Evolutionary conservation across 2,797 vertebrate species (phyloP), one percentile per base, ranked within the genome.

Genomic region (Loris lydekkerianus): DNA sequence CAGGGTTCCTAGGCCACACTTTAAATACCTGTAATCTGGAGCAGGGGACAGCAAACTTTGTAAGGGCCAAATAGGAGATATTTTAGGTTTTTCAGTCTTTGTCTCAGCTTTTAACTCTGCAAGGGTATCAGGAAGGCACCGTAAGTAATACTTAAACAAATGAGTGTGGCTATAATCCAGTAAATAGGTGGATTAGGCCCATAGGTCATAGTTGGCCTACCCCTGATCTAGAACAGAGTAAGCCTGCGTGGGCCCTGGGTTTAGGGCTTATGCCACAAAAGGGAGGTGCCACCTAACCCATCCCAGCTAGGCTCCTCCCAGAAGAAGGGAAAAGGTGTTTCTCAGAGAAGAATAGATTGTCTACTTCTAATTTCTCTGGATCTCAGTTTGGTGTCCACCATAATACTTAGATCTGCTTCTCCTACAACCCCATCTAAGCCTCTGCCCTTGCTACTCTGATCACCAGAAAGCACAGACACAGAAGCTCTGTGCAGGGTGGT

Each of bases 271-370:
- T 77, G 69, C 63, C 67, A 63, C 3, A 21, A 72, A 77, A 86
- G 69, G 25, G 23, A 82, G 9, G 2, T 15, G 37, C 25, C 81
- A 8, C 73, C 20, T 61, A 69, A 80, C 7, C 37, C 81, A 49
- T 27, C 63, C 69, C 56, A 46, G 10, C 18, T 20, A 15, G 14
- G 72, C 14, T 56, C 25, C 49, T 49, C 31, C 49, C 11, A 34
- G 70, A 92, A 23, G 73, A 60, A 78, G 56, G 58, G 72, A 86
- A 75, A 65, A 61, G 10, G 13, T 11, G 40, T 73, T 88, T 83
- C 34, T 86, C 65, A 18, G 91, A 89, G 40, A 58, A 46, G 61
- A 53, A 37, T 56, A n/a, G 72, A 37, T 69, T 89, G 34, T 82
- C 18, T 77, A 13, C 49, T 85, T 88, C 69, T 86, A 61, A 80